These are phyloP conservation scores for Caenorhabditis wallacei DNA, from an alignment of 2,888 invertebrate species.

Conservation along the genomic window DNA sequence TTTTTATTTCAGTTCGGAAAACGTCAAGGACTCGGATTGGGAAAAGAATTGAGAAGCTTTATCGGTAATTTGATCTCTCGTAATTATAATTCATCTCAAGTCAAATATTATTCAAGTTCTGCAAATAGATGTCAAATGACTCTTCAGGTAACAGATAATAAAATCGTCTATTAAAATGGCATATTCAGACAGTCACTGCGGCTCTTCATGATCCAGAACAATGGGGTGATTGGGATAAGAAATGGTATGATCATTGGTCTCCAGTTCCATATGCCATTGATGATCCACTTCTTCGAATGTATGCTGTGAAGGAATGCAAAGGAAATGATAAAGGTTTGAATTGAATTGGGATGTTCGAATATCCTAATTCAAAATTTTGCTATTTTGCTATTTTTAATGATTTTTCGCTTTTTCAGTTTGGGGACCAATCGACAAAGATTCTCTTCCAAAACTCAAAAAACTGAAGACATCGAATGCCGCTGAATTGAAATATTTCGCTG, in stretches of 20 bases:
- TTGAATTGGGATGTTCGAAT: too few species aligned
- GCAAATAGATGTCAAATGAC: conserved; percentile 79
- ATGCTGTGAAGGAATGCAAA: conserved; percentile 72
- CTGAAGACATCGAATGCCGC: conserved; percentile 49
- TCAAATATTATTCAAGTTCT: conserved; percentile 73
- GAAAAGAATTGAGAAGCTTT: conserved; percentile 71
- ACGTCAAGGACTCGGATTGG: conserved; percentile 73
- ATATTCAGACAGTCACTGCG: conserved; percentile 69
- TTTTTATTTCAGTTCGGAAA: conserved; percentile 72
- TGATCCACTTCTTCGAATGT: conserved; percentile 78
- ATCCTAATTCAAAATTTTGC: too few species aligned
- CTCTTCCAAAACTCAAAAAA: conserved; percentile 64
- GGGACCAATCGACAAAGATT: conserved; percentile 72
- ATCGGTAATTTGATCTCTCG: conserved; percentile 59
- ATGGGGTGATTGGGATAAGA: conserved; percentile 73
- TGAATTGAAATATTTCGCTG: conserved; percentile 66
- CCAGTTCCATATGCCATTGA: conserved; percentile 78
- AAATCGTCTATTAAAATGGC: neutral
- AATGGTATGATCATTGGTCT: conserved; percentile 68
- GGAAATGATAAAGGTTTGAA: conserved; percentile 62
- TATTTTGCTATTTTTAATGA: neutral
- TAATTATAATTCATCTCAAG: conserved; percentile 70
- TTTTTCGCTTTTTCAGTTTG: conserved; percentile 62
- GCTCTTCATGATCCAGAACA: conserved; percentile 68
- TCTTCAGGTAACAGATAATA: conserved; percentile 66